Base-by-base conservation (phyloP, 2,888 invertebrate genomes). In the Teinopalpus imperialis region DNA sequence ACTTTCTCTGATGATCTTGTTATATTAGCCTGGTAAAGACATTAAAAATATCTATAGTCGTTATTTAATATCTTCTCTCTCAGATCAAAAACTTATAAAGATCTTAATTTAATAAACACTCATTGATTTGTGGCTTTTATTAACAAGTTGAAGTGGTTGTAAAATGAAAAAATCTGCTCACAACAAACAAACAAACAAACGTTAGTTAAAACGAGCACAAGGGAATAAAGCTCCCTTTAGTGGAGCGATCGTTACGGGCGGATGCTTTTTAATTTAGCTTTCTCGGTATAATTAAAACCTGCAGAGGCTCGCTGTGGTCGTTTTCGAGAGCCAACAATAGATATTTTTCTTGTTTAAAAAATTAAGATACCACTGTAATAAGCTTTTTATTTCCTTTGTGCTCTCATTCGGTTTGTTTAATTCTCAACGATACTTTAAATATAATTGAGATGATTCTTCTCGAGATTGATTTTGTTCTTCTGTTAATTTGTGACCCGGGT, bases 221-320 rank as follows among this genome's bases (percentile, higher is more conserved):
- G 57, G 60, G 57, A 60, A 54, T 61, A 64, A 67, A 66, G 61
- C 67, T 69, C 66, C 64, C 71, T 74, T 65, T 66, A 59, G 55
- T 58, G 63, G 62, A 60, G 61, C 73, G 66, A 74, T 76, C 72
- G 67, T 65, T 67, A 69, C 69, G 78, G 74, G 53, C 72, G 74
- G 74, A 59, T 74, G 79, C 77, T 76, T 85, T 86, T 86, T 83
- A 85, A 86, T 85, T 81, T 81, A 80, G 76, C 83, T 75, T 74
- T 66, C 75, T 71, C 74, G 74, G 74, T 80, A 74, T 76, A 81
- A 83, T 85, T 83, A 82, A 85, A 81, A 81, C 61, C 77, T 69
- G 73, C 63, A 71, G 71, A 67, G 65, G 69, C 63, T 66, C 65
- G 59, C 61, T 62, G 63, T 58, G 62, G 56, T 62, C 57, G 62